Evolutionary conservation across 2,888 invertebrate species (phyloP).

Genomic region (Artemia sinica): DNA sequence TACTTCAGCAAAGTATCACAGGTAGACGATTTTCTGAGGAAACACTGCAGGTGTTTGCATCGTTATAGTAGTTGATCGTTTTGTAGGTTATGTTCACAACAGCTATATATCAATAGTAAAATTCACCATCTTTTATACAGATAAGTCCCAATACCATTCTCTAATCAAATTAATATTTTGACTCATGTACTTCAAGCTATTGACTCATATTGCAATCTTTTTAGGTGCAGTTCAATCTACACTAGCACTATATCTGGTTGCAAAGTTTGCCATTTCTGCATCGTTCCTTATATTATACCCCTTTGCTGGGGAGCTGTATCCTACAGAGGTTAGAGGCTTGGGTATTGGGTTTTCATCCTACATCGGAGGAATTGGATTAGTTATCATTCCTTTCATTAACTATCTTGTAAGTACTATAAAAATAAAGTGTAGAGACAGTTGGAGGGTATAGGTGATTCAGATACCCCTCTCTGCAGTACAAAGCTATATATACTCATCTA

Average conservation of each 20-base stretch:
- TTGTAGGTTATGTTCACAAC: too few relatives aligned
- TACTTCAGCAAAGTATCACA: too few relatives aligned
- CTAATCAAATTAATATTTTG: too few relatives aligned
- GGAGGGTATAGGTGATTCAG: background rate
- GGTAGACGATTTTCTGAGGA: too few relatives aligned
- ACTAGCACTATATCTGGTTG: conserved; percentile 44
- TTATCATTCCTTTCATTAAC: conserved; percentile 75
- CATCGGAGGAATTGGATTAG: conserved; percentile 68
- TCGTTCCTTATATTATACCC: conserved; percentile 81
- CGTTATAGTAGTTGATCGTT: too few relatives aligned
- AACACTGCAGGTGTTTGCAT: too few relatives aligned
- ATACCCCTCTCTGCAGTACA: too few relatives aligned
- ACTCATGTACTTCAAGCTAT: too few relatives aligned
- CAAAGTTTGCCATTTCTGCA: conserved; percentile 74
- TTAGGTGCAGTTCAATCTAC: conserved; percentile 55
- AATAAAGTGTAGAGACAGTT: background rate
- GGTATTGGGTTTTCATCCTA: conserved; percentile 82
- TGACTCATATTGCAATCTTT: conserved; percentile 25
- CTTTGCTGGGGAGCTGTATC: conserved; percentile 77
- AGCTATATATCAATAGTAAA: too few relatives aligned
- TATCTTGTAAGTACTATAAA: conserved; percentile 49
- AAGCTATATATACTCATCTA: background rate
- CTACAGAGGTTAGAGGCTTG: conserved; percentile 68
- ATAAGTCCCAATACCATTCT: too few relatives aligned
- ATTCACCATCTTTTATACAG: too few relatives aligned